A percentile compares a stretch with the other conserved stretches of the same genome.
Evolutionary conservation across 1,140 invertebrate genomes (phyloP).

Genomic region (Bacillus rossius): DNA sequence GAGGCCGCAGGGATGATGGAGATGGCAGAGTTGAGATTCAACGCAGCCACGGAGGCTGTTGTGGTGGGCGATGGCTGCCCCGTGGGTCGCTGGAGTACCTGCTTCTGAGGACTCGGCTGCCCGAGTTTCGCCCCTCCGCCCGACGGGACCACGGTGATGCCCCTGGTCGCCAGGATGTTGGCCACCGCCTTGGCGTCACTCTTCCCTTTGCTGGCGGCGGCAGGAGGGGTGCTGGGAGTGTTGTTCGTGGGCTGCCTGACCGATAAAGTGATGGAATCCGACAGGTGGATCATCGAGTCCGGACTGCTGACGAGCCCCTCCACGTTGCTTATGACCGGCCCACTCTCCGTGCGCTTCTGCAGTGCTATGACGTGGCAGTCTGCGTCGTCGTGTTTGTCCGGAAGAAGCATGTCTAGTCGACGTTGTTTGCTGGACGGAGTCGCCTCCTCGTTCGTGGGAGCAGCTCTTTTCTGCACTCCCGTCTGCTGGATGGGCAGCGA

Average conservation of each 20-base stretch:
- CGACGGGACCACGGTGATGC: constrained; percentile 65
- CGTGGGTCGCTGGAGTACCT: constrained; percentile 21
- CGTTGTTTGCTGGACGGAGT: constrained; percentile 37
- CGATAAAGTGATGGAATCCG: constrained; percentile 59
- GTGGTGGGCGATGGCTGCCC: neutral
- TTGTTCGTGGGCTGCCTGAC: constrained; percentile 46
- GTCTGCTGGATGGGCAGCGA: constrained; percentile 22
- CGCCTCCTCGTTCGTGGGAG: neutral
- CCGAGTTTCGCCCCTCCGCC: constrained; percentile 29
- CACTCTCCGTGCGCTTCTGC: constrained; percentile 62
- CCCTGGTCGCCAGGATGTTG: constrained; percentile 64
- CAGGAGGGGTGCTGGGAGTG: neutral
- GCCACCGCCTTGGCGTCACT: constrained; percentile 65
- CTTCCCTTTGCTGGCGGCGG: constrained; percentile 34
- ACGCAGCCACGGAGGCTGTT: constrained; percentile 39
- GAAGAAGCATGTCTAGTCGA: constrained; percentile 48
- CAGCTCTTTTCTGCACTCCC: constrained; percentile 5
- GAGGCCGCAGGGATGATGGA: constrained; percentile 53
- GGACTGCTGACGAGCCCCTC: constrained; percentile 51
- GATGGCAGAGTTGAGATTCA: constrained; percentile 66
- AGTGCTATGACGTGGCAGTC: constrained; percentile 62
- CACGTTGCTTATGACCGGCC: constrained; percentile 66
- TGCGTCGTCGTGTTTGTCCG: constrained; percentile 53
- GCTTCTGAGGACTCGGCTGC: constrained; percentile 11
- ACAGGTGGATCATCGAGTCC: constrained; percentile 53